Evolutionary conservation across 2,113 vertebrate species (phyloP).

Genomic region (Embiotoca jacksoni): DNA sequence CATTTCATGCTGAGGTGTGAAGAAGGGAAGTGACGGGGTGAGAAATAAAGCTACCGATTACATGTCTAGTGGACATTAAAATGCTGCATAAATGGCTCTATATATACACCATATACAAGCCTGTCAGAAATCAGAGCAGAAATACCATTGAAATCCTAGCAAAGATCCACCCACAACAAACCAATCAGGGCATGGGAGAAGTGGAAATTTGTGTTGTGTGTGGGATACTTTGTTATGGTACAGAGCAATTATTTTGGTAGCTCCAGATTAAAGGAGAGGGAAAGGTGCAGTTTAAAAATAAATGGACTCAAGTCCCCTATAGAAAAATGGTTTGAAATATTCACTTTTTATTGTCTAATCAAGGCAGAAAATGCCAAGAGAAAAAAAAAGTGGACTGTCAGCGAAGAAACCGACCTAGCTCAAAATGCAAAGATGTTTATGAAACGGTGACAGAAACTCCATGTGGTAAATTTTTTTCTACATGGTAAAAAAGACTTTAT

Average conservation of each 20-base stretch:
- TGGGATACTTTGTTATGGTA: background rate
- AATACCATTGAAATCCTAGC: no score
- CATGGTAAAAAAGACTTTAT: no score
- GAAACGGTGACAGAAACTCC: no score
- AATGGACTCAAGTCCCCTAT: no score
- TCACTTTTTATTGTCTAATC: no score
- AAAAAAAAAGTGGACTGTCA: no score
- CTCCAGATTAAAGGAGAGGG: background rate
- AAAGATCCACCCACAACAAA: background rate
- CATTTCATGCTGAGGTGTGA: slow-evolving; percentile 3
- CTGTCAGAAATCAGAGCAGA: background rate
- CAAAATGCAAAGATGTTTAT: no score
- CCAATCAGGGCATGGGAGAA: background rate
- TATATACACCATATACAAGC: background rate
- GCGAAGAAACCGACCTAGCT: no score
- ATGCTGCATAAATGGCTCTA: background rate
- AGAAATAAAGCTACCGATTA: background rate
- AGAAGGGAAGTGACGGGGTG: background rate
- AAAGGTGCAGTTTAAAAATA: background rate
- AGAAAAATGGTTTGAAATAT: no score
- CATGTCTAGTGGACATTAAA: background rate
- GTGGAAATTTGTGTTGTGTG: background rate
- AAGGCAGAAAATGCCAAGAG: no score
- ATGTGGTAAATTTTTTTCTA: no score
- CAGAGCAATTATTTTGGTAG: background rate